Evolutionary conservation across 1,140 invertebrate species (phyloP), one percentile per base, ranked within the genome.

Genomic region (Micrasema minimum): DNA sequence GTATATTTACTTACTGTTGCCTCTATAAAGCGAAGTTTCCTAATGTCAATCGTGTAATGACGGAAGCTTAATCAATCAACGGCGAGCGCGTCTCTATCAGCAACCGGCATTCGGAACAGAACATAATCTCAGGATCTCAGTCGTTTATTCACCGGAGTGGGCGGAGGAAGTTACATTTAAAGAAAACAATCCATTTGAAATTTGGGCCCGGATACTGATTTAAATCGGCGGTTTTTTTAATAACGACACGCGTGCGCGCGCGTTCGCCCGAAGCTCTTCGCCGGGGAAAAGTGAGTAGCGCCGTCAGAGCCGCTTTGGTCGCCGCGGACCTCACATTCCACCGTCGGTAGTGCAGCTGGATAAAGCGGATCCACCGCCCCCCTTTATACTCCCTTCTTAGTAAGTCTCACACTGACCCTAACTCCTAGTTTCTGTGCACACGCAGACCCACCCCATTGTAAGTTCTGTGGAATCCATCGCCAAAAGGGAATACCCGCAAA

Each of bases 261-360:
- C 23, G 16, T 57, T 22, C 37, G 18, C 22, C 59, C 20, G 53
- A 48, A 66, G 26, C 71, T 53, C 5, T 20, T 18, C 9, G 46
- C 12, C 16, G 69, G 55, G 72, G 51, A 67, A 51, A 35, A 66
- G 66, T 55, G 45, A 12, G 62, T 77, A 69, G 76, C 76, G 77
- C 77, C 43, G 59, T 83, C 82, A 86, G 83, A 86, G 83, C 82
- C 79, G 82, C 81, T 81, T 77, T 79, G 83, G 83, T 80, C 80
- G 80, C 80, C 79, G 83, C 83, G 83, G 83, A 84, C 83, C 85
- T 83, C 80, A 85, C 85, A 86, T 85, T 86, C 85, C 85, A 85
- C 80, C 83, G 78, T 61, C 46, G 70, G 66, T 66, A 68, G 73
- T 75, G 71, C 51, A 69, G 55, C 62, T 66, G 69, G 66, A 65